These are phyloP conservation scores for Eilema depressum DNA, from an alignment of 2,888 invertebrate species.

Conservation along the genomic window DNA sequence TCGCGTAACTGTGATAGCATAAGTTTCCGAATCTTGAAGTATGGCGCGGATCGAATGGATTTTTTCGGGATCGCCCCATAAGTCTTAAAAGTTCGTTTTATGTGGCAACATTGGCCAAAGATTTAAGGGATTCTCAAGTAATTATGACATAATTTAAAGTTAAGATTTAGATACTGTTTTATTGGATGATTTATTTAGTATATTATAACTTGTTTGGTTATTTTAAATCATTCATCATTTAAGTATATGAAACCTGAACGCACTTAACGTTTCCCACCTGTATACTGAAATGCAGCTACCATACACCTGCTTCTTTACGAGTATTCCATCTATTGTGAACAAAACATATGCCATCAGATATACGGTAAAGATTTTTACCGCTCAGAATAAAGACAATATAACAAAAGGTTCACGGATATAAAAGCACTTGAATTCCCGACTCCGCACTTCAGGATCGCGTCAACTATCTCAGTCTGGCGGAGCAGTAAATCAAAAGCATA, in stretches of 20 bases:
- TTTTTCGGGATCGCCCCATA: conserved; percentile 40
- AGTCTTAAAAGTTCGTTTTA: conserved; percentile 49
- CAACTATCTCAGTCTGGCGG: background rate
- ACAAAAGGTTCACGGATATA: background rate
- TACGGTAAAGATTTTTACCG: background rate
- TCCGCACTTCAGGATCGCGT: conserved; percentile 2
- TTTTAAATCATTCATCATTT: background rate
- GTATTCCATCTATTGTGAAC: too few relatives aligned
- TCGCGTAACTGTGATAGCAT: conserved; percentile 41
- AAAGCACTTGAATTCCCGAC: background rate
- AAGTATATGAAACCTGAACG: too few relatives aligned
- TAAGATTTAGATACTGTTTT: conserved; percentile 19
- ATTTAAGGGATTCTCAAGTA: conserved; percentile 35
- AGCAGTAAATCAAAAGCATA: conserved; percentile 20
- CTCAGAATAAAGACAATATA: background rate
- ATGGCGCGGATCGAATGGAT: conserved; percentile 36
- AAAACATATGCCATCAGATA: background rate
- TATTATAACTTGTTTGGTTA: background rate
- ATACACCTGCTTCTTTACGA: too few relatives aligned
- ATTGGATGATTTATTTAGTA: background rate
- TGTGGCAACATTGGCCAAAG: conserved; percentile 40
- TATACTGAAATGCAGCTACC: too few relatives aligned
- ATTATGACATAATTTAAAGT: conserved; percentile 38
- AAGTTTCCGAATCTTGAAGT: conserved; percentile 48
- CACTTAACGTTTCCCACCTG: too few relatives aligned